These are phyloP conservation scores for Orchesella flavescens DNA, from an alignment of 2,888 invertebrate species.

Conservation along the genomic window DNA sequence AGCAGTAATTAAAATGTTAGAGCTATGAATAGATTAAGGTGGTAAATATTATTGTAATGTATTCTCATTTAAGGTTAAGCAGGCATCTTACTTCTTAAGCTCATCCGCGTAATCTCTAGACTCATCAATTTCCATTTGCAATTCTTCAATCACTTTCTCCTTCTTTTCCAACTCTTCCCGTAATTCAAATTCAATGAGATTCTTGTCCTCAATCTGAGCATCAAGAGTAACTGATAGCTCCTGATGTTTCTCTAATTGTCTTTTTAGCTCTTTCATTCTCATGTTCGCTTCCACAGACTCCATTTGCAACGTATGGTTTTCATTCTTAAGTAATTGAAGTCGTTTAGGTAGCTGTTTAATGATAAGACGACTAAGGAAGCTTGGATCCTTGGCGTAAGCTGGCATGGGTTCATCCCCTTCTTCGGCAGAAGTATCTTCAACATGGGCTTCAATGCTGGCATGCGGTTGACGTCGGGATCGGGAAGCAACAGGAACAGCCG, in stretches of 20 bases:
- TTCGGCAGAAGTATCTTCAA: constrained; percentile 14
- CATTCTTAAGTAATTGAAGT: constrained; percentile 71
- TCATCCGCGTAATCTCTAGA: constrained; percentile 55
- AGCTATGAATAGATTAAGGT: not conserved
- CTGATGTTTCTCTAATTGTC: constrained; percentile 57
- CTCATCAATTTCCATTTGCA: constrained; percentile 65
- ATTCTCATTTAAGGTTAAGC: too few relatives aligned
- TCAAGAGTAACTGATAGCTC: constrained; percentile 50
- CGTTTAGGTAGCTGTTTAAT: constrained; percentile 72
- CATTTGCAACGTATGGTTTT: constrained; percentile 72
- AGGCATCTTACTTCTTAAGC: constrained; percentile 47
- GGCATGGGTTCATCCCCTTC: constrained; percentile 8
- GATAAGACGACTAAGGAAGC: constrained; percentile 67
- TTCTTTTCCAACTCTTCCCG: constrained; percentile 62
- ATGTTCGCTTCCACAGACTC: constrained; percentile 65
- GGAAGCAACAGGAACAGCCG: too few relatives aligned
- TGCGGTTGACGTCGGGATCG: too few relatives aligned
- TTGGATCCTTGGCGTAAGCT: constrained; percentile 49
- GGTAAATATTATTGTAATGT: too few relatives aligned
- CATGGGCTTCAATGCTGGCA: not conserved
- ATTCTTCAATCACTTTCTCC: constrained; percentile 64
- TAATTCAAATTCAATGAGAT: constrained; percentile 62
- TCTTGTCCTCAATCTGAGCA: constrained; percentile 60
- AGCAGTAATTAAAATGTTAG: not conserved
- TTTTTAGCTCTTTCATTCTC: constrained; percentile 59